Evolutionary conservation across 2,797 vertebrate species (phyloP), one percentile per base, ranked within the genome.

Genomic region (Capromys pilorides): DNA sequence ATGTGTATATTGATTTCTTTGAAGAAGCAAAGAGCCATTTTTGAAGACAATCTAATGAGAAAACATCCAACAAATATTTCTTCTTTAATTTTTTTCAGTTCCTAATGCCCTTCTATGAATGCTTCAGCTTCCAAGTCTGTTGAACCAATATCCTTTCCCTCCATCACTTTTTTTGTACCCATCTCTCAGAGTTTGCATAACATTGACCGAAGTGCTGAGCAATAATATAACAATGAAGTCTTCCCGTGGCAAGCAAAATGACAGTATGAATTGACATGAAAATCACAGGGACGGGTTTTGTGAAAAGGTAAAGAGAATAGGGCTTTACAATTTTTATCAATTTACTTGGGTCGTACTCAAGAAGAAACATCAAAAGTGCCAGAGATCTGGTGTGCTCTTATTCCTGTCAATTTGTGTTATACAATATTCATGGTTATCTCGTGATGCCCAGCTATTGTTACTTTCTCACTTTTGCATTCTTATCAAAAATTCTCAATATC

Each of bases 1-100:
- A 19, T 85, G 39, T 51, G 39, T 54, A 84, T 85, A 80, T 22
- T 84, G 19, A 66, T 96, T 93, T 88, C 21, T 45, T 73, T 79
- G 33, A 77, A 61, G 54, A 90, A 93, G 28, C n/a, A 86, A 16
- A 59, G 26, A 71, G 5, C 54, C 62, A 80, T 14, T 91, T 84
- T 91, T 88, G 71, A 91, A 64, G 45, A 67, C 33, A 33, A 54
- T 26, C 26, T 45, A 73, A 12, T 66, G 33, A 91, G 36, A 91
- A 14, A 66, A 49, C 91, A 62, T 66, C 26, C 31, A 84, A 21
- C 59, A 78, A 59, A 49, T 92, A 64, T 79, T 85, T 84, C 39
- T 91, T 87, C 64, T 7, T 21, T 77, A 86, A 78, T 61, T 66
- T 66, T 39, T 88, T 79, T 80, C 21, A 79, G 26, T 54, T 94